A percentile compares a stretch with the other conserved stretches of the same genome.
phyloP scores from a whole-genome alignment of 2,113 vertebrate species.

The Dipodomys ordii region DNA sequence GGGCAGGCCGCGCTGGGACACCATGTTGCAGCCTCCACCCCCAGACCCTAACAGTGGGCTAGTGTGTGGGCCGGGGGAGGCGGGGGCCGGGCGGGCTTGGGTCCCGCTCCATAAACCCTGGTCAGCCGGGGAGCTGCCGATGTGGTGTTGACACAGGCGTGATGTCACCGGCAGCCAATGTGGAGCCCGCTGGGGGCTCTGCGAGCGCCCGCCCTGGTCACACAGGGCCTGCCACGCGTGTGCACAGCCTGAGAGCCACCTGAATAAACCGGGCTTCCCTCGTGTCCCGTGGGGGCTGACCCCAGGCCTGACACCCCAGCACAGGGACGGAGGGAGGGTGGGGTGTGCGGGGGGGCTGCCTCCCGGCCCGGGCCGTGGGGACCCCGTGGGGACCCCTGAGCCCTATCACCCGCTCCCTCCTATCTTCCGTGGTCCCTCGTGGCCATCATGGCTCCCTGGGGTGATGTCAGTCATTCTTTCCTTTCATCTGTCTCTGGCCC shows the following conservation, averaged over 20 bases:
- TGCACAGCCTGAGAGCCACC: conserved; percentile 45
- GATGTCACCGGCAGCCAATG: conserved; percentile 50
- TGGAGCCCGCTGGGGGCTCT: background rate
- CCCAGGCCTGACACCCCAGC: no score
- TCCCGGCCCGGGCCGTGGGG: no score
- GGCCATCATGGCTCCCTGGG: rapidly evolving
- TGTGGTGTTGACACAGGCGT: conserved; percentile 62
- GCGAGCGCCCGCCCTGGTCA: background rate
- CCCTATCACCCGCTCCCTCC: no score
- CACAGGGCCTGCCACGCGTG: conserved; percentile 6
- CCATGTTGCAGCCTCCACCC: background rate
- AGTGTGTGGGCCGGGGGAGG: conserved; percentile 47
- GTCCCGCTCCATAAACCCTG: conserved; percentile 66
- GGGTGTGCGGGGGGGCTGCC: rapidly evolving
- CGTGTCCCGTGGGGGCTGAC: background rate
- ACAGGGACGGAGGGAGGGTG: no score
- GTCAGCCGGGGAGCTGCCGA: conserved; percentile 2
- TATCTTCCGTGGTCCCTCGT: background rate
- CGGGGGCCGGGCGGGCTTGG: background rate
- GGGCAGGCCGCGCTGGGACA: background rate
- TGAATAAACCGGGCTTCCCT: conserved; percentile 50
- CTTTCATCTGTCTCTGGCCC: background rate
- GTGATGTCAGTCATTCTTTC: background rate
- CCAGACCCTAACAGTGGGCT: conserved; percentile 70
- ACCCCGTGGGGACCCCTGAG: background rate